These are phyloP conservation scores for Rhadinocentrus ornatus DNA, from an alignment of 2,797 vertebrate genomes.

Conservation along the genomic window DNA sequence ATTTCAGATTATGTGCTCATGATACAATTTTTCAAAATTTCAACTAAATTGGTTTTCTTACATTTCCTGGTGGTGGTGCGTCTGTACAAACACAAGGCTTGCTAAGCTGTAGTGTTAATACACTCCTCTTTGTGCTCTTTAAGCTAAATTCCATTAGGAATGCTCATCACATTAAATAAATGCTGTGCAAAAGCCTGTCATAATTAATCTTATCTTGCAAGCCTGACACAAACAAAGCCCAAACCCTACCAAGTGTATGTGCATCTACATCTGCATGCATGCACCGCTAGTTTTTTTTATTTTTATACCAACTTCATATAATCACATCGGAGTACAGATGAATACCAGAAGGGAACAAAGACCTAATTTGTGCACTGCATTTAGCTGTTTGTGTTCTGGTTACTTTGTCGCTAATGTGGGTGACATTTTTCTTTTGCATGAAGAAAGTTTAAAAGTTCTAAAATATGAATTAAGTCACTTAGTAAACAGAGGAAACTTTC, in stretches of 20 bases:
- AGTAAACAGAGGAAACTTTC: neutral
- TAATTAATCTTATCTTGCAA: conserved; percentile 60
- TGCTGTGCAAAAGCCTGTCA: conserved; percentile 54
- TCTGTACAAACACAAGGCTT: conserved; percentile 38
- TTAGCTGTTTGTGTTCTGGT: neutral
- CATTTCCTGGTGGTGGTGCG: conserved; percentile 26
- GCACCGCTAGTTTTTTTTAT: neutral
- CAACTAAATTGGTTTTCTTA: conserved; percentile 47
- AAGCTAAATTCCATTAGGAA: conserved; percentile 52
- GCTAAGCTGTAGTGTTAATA: conserved; percentile 29
- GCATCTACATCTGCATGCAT: neutral
- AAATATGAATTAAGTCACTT: neutral
- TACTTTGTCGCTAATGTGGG: neutral
- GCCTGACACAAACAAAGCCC: conserved; percentile 39
- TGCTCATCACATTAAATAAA: conserved; percentile 43
- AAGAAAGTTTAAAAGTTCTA: conserved; percentile 3
- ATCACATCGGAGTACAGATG: neutral
- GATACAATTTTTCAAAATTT: conserved; percentile 29
- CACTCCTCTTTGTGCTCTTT: conserved; percentile 47
- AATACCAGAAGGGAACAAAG: conserved; percentile 3
- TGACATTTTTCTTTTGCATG: neutral
- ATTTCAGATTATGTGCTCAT: conserved; percentile 38
- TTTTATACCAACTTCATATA: conserved; percentile 7
- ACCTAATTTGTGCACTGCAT: neutral
- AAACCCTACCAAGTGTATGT: conserved; percentile 10